These are phyloP conservation scores for Crotophaga sulcirostris DNA, from an alignment of 2,113 vertebrate species.

Conservation along the genomic window DNA sequence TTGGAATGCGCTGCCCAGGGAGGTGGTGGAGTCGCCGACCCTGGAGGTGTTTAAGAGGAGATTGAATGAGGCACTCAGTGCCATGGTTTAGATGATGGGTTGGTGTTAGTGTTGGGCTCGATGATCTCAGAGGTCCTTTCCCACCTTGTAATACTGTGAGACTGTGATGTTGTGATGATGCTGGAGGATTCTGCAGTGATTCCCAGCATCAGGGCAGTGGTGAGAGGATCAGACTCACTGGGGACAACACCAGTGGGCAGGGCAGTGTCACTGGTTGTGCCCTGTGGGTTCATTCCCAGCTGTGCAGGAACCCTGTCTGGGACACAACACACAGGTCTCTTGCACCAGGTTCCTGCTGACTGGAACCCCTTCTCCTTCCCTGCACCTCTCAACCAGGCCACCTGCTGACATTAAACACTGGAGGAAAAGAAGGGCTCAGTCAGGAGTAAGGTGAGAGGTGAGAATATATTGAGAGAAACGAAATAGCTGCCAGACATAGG, in stretches of 20 bases:
- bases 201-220: not conserved
- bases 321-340: not conserved
- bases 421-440: not conserved
- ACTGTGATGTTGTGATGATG: no score
- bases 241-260: not conserved
- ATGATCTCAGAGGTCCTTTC: no score
- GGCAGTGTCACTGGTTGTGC: no score
- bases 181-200: no score
- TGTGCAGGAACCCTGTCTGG: not conserved
- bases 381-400: not conserved
- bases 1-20: no score
- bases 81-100: no score
- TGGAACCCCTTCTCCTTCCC: not conserved
- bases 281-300: not conserved
- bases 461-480: not conserved
- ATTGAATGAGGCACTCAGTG: no score
- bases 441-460: not conserved
- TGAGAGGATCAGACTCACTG: not conserved
- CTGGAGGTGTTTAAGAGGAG: no score
- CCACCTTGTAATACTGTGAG: no score
- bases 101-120: no score
- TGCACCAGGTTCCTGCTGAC: not conserved
- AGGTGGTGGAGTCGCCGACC: no score
- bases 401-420: not conserved
- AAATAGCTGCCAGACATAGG: not conserved